These are phyloP conservation scores for Pangasianodon gigas DNA, from an alignment of 2,113 vertebrate genomes.

Conservation along the genomic window DNA sequence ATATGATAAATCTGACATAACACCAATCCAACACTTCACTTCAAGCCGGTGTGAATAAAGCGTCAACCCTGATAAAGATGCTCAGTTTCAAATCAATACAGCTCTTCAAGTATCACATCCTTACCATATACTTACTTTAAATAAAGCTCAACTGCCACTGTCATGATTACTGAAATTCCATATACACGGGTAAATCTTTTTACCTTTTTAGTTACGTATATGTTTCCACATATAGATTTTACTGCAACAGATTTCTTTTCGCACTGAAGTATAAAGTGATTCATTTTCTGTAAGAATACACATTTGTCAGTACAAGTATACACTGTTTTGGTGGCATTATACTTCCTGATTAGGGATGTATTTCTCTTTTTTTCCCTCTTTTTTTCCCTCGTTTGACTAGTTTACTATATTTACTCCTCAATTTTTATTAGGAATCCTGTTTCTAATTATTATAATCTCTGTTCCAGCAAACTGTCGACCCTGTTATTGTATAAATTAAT, in stretches of 20 bases:
- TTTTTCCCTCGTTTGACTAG: background rate
- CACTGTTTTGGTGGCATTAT: background rate
- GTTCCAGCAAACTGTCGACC: background rate
- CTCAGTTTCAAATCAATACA: background rate
- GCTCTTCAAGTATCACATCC: background rate
- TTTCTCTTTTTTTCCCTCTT: background rate
- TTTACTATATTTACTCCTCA: background rate
- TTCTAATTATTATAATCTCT: background rate
- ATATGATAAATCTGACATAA: background rate
- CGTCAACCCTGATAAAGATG: background rate
- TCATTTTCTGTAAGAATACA: background rate
- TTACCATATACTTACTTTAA: background rate
- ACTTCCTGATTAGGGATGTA: background rate
- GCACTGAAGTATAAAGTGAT: background rate
- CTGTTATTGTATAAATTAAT: background rate
- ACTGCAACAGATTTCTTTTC: background rate
- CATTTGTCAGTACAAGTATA: background rate
- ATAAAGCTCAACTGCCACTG: background rate
- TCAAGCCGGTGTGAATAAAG: background rate
- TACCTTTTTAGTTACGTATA: background rate
- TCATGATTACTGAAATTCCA: background rate
- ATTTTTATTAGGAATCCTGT: background rate
- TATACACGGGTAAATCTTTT: background rate
- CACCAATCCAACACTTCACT: background rate
- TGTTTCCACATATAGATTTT: background rate